Percentiles rank a stretch among this genome's conserved stretches.
These are phyloP conservation scores for Falco biarmicus DNA, from an alignment of 2,797 vertebrate genomes.

Conservation along the genomic window DNA sequence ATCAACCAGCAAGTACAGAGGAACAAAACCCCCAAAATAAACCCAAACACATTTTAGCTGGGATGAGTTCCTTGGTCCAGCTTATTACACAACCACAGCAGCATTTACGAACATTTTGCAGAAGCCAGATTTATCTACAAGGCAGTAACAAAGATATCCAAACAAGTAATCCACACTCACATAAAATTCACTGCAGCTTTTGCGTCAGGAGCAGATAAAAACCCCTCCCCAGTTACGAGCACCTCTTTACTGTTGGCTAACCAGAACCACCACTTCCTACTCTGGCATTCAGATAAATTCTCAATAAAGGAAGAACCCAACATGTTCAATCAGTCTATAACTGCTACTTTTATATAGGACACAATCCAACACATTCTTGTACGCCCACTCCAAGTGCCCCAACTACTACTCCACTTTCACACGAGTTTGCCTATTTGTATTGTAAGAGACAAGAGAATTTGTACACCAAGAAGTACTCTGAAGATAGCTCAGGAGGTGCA, in stretches of 20 bases:
- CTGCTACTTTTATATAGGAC: neutral
- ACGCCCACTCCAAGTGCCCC: neutral
- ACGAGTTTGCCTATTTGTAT: neutral
- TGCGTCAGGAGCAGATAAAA: neutral
- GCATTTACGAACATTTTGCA: neutral
- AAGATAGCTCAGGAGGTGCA: neutral
- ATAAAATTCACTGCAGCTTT: neutral
- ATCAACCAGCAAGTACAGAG: neutral
- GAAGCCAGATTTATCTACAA: neutral
- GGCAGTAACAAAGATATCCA: neutral
- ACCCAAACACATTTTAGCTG: neutral
- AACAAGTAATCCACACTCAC: neutral
- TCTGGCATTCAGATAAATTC: neutral
- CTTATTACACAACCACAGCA: neutral
- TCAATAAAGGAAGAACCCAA: neutral
- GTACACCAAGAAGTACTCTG: neutral
- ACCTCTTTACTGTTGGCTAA: neutral
- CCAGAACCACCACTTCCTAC: neutral
- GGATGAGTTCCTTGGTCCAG: neutral
- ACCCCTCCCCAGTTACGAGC: neutral
- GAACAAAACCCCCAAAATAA: neutral
- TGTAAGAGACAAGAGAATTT: neutral
- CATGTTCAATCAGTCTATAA: neutral
- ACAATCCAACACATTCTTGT: neutral
- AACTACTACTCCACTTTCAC: neutral